phyloP scores from a whole-genome alignment of 2,888 invertebrate genomes.

The Gandaritis pyraliata region DNA sequence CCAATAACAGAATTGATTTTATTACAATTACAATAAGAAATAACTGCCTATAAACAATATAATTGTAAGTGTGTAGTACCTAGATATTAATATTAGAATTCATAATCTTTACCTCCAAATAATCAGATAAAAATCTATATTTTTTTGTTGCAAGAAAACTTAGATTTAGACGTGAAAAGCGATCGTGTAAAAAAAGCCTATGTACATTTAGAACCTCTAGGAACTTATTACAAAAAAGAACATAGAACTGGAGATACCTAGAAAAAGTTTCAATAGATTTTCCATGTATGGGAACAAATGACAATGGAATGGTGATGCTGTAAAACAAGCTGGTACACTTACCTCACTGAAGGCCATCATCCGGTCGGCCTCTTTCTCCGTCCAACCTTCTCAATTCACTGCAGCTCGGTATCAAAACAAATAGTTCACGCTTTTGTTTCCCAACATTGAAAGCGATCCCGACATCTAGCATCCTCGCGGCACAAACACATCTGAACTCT shows the following conservation, averaged over 20 bases:
- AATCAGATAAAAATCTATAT: too few relatives aligned
- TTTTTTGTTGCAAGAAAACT: background rate
- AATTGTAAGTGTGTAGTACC: too few relatives aligned
- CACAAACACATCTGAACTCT: constrained; percentile 82
- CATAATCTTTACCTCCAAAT: too few relatives aligned
- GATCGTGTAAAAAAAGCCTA: background rate
- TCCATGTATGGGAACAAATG: constrained; percentile 24
- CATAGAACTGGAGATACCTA: constrained; percentile 9
- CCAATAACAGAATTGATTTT: constrained; percentile 1
- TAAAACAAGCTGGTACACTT: constrained; percentile 64
- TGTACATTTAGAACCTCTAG: too few relatives aligned
- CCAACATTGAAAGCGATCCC: constrained; percentile 83
- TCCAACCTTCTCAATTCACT: constrained; percentile 80
- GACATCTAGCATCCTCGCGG: constrained; percentile 81
- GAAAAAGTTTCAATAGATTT: constrained; percentile 30
- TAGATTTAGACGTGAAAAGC: background rate
- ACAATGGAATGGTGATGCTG: constrained; percentile 40
- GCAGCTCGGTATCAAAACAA: constrained; percentile 82
- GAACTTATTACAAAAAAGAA: constrained; percentile 2
- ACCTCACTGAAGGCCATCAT: constrained; percentile 93
- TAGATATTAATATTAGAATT: background rate
- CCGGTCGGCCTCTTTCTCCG: constrained; percentile 83
- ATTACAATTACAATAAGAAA: constrained; percentile 1
- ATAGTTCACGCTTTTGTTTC: constrained; percentile 82
- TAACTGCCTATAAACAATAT: background rate